These are phyloP conservation scores for Labeo rohita DNA, from an alignment of 2,113 vertebrate species.

Conservation along the genomic window DNA sequence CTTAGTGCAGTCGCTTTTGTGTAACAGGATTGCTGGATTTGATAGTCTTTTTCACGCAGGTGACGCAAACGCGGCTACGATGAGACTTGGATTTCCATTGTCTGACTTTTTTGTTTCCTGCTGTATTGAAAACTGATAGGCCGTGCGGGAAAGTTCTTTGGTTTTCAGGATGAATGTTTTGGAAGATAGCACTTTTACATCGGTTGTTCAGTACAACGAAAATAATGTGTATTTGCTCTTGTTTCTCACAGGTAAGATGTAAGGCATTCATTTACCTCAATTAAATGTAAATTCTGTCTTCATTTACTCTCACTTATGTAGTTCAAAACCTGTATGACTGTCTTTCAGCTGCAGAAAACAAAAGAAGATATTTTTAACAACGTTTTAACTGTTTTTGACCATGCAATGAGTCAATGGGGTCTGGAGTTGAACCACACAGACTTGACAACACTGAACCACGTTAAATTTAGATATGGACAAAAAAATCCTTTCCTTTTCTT, in stretches of 20 bases:
- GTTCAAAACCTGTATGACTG: background rate
- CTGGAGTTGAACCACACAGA: too few relatives aligned
- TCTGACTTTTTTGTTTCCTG: conserved; percentile 28
- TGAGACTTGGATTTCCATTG: conserved; percentile 38
- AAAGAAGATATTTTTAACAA: background rate
- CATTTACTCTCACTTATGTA: background rate
- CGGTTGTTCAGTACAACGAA: background rate
- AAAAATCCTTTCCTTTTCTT: background rate
- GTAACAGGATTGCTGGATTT: conserved; percentile 5
- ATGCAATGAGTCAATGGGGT: background rate
- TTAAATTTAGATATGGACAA: background rate
- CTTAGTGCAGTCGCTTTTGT: conserved; percentile 21
- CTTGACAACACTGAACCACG: background rate
- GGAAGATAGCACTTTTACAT: conserved; percentile 19
- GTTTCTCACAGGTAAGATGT: background rate
- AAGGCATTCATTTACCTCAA: background rate
- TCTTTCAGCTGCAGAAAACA: background rate
- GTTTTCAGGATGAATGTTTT: conserved; percentile 43
- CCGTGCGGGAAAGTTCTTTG: background rate
- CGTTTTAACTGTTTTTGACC: background rate
- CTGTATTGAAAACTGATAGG: conserved; percentile 13
- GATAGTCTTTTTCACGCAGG: conserved; percentile 28
- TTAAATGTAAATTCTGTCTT: background rate
- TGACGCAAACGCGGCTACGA: conserved; percentile 11
- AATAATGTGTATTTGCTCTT: background rate